Evolutionary conservation across 2,797 vertebrate species (phyloP), one percentile per base, ranked within the genome.

Genomic region (Halcyon leucocephala): DNA sequence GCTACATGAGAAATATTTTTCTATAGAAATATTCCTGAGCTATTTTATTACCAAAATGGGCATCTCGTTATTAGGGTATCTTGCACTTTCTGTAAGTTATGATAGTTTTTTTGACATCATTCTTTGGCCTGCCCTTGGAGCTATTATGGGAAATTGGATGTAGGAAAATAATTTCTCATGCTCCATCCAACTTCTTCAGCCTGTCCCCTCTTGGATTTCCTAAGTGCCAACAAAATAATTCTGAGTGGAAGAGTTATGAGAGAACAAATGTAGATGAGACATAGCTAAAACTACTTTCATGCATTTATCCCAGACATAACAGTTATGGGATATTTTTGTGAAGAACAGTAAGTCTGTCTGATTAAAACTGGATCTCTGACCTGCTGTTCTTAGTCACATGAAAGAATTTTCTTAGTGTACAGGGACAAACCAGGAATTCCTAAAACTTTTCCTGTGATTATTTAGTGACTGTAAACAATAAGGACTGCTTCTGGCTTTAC

Each of bases 151-250:
- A 95, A 94, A 93, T 69, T 84, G 2, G 58, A 90, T 79, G 37
- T 28, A 90, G 44, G 57, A 62, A 74, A 81, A 71, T 71, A 55
- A 74, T 81, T 86, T 86, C 26, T 88, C 17, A 46, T 91, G 69
- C 39, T 86, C 24, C 29, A 72, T 86, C 91, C 91, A 95, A 65
- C 21, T 74, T 90, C 26, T 85, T 82, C 76, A 88, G 52, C 2
- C 4, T 58, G 74, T 49, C 12, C 5, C 77, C 37, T 80, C 80
- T 76, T 83, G 49, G 69, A 88, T 93, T 88, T 94, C 16, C 39
- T 86, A 72, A 58, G 15, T 91, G 92, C 84, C 79, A 93, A 81
- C 44, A 70, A 37, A 93, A 92, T 96, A 91, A 96, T n/a, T 94
- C 89, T 77, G 60, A 92, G 74, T 94, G 57, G 65, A 90, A 89